These are phyloP conservation scores for Leptinotarsa haldemani DNA, from an alignment of 2,888 invertebrate species.

Conservation along the genomic window DNA sequence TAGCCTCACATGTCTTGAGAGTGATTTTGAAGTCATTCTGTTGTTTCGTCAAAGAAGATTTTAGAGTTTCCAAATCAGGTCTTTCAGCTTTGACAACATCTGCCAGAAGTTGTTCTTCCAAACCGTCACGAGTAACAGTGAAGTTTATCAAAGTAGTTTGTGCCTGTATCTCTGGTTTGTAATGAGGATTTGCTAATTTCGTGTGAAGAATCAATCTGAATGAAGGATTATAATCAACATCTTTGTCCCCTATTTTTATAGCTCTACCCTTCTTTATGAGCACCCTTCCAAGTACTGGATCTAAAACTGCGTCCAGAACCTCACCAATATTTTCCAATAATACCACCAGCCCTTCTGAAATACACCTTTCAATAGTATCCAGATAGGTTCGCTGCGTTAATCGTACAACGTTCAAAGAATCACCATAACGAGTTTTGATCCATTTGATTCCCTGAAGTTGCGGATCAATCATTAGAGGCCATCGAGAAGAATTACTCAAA, in stretches of 20 bases:
- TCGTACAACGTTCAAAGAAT: constrained; percentile 78
- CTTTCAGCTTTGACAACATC: constrained; percentile 94
- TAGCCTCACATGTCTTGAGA: constrained; percentile 90
- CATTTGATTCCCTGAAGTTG: constrained; percentile 90
- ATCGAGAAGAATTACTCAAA: constrained; percentile 87
- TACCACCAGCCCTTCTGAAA: constrained; percentile 78
- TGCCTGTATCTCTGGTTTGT: constrained; percentile 96
- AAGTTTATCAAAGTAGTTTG: constrained; percentile 96
- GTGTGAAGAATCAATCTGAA: constrained; percentile 91
- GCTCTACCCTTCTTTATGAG: constrained; percentile 88
- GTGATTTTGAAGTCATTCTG: constrained; percentile 96
- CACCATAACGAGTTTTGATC: constrained; percentile 91
- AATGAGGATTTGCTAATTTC: constrained; percentile 95
- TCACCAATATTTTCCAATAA: constrained; percentile 93
- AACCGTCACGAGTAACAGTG: constrained; percentile 90
- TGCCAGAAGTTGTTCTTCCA: constrained; percentile 93
- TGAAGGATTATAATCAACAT: constrained; percentile 86
- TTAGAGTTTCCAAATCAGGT: constrained; percentile 87
- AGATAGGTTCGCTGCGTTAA: constrained; percentile 86
- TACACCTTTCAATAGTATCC: constrained; percentile 79
- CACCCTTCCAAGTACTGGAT: constrained; percentile 87
- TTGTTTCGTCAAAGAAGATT: constrained; percentile 87
- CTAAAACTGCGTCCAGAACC: constrained; percentile 88
- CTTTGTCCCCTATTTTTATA: constrained; percentile 89
- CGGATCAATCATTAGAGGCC: constrained; percentile 96